Evolutionary conservation across 2,113 vertebrate genomes (phyloP).

Genomic region (Dromaius novaehollandiae): DNA sequence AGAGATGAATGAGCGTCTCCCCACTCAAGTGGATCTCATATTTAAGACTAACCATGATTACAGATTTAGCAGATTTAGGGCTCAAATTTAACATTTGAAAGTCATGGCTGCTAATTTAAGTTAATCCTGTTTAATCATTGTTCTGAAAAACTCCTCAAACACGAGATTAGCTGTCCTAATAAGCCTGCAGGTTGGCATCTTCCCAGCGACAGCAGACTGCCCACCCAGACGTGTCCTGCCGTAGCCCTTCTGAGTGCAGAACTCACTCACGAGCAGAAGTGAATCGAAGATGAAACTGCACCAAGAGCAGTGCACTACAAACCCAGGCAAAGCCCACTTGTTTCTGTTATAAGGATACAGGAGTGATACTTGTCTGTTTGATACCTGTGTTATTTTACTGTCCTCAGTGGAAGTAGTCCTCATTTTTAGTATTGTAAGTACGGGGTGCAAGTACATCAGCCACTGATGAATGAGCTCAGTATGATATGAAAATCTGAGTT

Average conservation of each 20-base stretch:
- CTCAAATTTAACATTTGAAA: background rate
- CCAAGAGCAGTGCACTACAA: background rate
- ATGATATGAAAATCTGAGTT: background rate
- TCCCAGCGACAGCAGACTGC: background rate
- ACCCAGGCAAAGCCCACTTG: background rate
- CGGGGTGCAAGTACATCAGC: background rate
- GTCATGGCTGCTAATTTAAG: background rate
- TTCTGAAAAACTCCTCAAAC: background rate
- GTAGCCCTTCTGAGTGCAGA: background rate
- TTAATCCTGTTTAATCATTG: background rate
- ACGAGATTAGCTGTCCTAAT: background rate
- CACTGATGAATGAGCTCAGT: background rate
- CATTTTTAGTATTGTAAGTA: background rate
- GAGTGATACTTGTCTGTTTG: background rate
- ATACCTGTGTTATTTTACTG: background rate
- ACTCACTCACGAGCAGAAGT: background rate
- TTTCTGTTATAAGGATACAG: background rate
- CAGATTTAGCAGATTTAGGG: background rate
- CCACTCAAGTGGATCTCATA: background rate
- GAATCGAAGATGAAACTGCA: background rate
- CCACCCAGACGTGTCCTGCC: background rate
- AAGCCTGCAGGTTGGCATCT: background rate
- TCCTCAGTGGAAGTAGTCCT: background rate
- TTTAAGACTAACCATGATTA: background rate
- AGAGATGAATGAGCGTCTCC: fast-evolving